Evolutionary conservation across 2,113 vertebrate species (phyloP).

Genomic region (Melospiza melodia): DNA sequence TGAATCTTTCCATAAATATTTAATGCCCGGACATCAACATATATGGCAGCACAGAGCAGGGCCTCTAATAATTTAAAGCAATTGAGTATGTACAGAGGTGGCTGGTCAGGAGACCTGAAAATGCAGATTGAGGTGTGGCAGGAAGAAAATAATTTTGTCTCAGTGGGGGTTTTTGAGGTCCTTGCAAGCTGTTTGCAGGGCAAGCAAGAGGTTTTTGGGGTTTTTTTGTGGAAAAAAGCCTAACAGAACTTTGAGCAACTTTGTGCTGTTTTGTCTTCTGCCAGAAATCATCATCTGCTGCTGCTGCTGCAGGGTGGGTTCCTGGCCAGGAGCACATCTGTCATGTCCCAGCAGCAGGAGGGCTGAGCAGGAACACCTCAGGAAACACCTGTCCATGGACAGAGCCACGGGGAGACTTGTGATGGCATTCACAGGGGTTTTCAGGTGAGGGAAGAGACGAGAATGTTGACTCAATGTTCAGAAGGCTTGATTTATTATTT

Average conservation of each 20-base stretch:
- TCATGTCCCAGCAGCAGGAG: not conserved
- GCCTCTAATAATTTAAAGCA: conserved; percentile 11
- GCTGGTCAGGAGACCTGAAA: not conserved
- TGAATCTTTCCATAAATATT: conserved; percentile 74
- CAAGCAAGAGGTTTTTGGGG: not conserved
- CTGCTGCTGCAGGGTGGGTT: not conserved
- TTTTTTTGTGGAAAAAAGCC: not conserved
- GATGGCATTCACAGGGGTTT: no score
- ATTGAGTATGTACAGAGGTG: not conserved
- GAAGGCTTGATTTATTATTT: no score
- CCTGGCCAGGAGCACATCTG: not conserved
- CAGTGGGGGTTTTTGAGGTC: not conserved
- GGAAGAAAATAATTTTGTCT: not conserved
- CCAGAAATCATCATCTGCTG: not conserved
- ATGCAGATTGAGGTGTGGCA: not conserved
- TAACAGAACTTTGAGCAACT: not conserved
- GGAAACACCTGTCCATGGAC: not conserved
- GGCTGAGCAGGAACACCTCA: not conserved
- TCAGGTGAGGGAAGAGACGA: no score
- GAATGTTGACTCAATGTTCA: no score
- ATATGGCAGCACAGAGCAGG: not conserved
- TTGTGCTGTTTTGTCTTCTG: not conserved
- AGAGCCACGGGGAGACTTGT: not conserved
- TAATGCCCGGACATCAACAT: conserved; percentile 66
- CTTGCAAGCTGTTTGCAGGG: not conserved